Evolutionary conservation across 2,113 vertebrate species (phyloP), one percentile per base, ranked within the genome.

Genomic region (Aramus guarauna): DNA sequence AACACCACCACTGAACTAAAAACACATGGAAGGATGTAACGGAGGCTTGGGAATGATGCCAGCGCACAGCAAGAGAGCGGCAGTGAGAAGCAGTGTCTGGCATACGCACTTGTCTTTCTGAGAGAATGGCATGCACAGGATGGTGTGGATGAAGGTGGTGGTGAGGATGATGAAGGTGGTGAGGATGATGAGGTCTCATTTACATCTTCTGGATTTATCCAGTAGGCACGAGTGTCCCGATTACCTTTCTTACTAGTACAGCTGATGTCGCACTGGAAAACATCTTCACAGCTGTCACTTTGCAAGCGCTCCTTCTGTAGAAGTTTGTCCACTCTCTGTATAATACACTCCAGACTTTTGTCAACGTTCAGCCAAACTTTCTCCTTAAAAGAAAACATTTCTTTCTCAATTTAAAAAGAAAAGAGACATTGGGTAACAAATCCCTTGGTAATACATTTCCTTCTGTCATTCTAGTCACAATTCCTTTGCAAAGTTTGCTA

Each of bases 361-460:
- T 99, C 99, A 18, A 99, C 99, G 21, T 99, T 99, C 93, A 99
- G 82, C 99, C 99, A 99, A 75, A 99, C 99, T 66, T 99, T 99
- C 98, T 99, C 99, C 99, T 99, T 97, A 76, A 97, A 96, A 94
- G 82, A 82, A 93, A 95, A 82, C 43, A 81, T 75, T 75, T 74
- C 3, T 71, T 94, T 92, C 58, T 92, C 89, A 95, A 58, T 82
- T 94, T 72, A 71, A 76, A 92, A 60, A 75, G 15, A 85, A 58
- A 43, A 67, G 23, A 88, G 21, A 67, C 1, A 0, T 2, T 41
- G 36, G 37, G 43, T 74, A 88, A 84, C 16, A 92, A 93, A 83
- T 53, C 10, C 60, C 45, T 67, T 55, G 36, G 43, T 1, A 5
- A 73, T 12, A 2, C 9, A 63, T 48, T 84, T 83, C 20, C 27